Percentiles rank a stretch among this genome's conserved stretches.
These are phyloP conservation scores for Myanophis thanlyinensis DNA, from an alignment of 2,113 vertebrate species.

Conservation along the genomic window DNA sequence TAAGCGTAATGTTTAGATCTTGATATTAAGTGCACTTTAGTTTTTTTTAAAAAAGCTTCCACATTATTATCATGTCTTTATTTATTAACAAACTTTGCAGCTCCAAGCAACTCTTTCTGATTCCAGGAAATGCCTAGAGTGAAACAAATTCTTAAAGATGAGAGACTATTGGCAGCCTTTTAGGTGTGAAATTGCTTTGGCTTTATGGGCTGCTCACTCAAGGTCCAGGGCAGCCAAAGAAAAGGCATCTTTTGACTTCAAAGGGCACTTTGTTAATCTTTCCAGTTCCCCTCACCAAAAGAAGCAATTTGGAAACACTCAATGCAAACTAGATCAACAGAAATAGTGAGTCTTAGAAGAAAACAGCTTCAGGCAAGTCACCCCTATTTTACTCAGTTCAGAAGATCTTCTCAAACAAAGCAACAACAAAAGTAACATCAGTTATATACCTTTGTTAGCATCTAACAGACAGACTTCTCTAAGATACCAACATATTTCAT, in stretches of 20 bases:
- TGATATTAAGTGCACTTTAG: constrained; percentile 41
- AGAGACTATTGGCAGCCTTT: constrained; percentile 51
- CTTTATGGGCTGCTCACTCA: constrained; percentile 32
- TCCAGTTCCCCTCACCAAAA: constrained; percentile 1
- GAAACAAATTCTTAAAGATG: constrained; percentile 51
- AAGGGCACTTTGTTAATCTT: constrained; percentile 28
- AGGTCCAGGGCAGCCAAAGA: neutral
- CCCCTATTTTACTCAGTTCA: neutral
- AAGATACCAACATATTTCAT: neutral
- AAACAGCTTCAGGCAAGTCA: neutral
- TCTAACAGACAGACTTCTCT: neutral
- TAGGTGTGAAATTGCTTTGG: constrained; percentile 54
- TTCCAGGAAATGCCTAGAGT: constrained; percentile 48
- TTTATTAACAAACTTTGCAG: neutral
- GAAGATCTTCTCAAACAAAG: neutral
- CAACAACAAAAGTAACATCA: neutral
- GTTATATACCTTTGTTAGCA: neutral
- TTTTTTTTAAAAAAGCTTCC: neutral
- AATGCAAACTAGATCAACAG: neutral
- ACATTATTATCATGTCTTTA: constrained; percentile 19
- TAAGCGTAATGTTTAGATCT: neutral
- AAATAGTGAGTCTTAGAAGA: neutral
- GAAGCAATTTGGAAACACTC: constrained; percentile 14
- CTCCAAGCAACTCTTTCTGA: constrained; percentile 17
- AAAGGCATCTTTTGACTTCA: neutral